Evolutionary conservation across 2,888 invertebrate genomes (phyloP), one percentile per base, ranked within the genome.

Genomic region (Limnephilus auricula): DNA sequence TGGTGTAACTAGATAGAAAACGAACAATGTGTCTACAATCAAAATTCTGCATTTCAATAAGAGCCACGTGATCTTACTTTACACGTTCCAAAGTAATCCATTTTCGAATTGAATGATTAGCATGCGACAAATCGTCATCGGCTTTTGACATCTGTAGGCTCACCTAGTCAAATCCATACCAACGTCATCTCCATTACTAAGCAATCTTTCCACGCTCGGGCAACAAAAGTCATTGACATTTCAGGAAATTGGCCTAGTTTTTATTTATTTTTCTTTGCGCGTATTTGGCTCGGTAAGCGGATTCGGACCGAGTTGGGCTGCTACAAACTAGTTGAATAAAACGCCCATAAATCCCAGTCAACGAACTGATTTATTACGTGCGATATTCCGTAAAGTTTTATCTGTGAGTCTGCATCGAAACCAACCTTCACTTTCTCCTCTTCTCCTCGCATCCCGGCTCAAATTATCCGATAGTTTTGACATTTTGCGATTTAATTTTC

Each of bases 351-450:
- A 92, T 92, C 90, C 85, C 87, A 82, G 90, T 87, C 89, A 82
- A 45, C 89, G 30, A 86, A 83, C 89, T 92, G 92, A 92, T 92
- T 92, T 92, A 92, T 92, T 84, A 91, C 91, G 87, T 89, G 92
- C 89, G 90, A 91, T 92, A 90, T 91, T 91, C 91, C 79, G 79
- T n/a, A 31, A 45, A 88, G 32, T 89, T 88, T 88, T 91, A 91
- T 91, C 91, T 91, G 91, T 88, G 89, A 80, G 83, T 89, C 82
- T 91, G 91, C 91, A 91, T 91, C 91, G 25, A n/a, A 65, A 65
- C 65, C 65, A 25, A 65, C 65, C 65, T 45, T 15, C 65, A 25
- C 65, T 65, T 65, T 25, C 65, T 65, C 65, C n/a, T 65, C 65
- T 65, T 65, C n/a, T 65, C 65, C 65, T 65, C 65, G 6, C 25